Base-by-base conservation (phyloP, 2,888 invertebrate species). In the Dolichomitus sp. region DNA sequence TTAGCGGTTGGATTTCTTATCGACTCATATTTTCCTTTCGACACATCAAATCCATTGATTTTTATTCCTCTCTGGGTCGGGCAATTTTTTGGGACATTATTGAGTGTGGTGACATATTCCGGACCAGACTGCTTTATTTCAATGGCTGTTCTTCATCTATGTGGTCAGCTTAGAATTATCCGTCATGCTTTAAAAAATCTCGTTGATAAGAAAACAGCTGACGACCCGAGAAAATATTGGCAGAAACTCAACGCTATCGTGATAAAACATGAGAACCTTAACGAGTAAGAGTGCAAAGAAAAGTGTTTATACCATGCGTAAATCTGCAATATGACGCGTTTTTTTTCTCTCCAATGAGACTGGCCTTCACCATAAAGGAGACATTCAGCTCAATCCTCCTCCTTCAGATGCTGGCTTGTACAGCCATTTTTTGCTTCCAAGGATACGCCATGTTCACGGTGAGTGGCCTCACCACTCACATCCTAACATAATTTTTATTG, bases 41-140 rank as follows among this genome's bases (percentile, higher is more conserved):
- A 52, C 52, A 52, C n/a, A 0, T 74, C 69, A 12, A 84, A 69
- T 5, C 84, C 84, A 33, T 86, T 87, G 2, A 82, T 84, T 33
- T 91, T 85, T 40, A 86, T 88, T 50, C 63, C 89, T 4, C 87
- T 89, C 0, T 88, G 87, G 83, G 0, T 87, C 4, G 86, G 86
- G 14, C 90, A 90, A 73, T 80, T 84, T 1, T 54, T 87, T 0
- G 83, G 85, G 1, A 85, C 87, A 0, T 50, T 84, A 0, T 45
- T 87, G 6, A 79, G 85, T 0, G 82, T 86, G 0, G 82, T 86
- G 6, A 84, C 85, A 4, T 91, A 86, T 61, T 83, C 86, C 14
- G 81, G 83, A 5, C 81, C 86, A n/a, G 91, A 91, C 19, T 75
- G 87, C 0, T 88, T 87, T 12, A 65, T 89, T 5, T 81, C 83